Conservation (phyloP, 2,797 vertebrate species). For the Centroberyx gerrardi region DNA sequence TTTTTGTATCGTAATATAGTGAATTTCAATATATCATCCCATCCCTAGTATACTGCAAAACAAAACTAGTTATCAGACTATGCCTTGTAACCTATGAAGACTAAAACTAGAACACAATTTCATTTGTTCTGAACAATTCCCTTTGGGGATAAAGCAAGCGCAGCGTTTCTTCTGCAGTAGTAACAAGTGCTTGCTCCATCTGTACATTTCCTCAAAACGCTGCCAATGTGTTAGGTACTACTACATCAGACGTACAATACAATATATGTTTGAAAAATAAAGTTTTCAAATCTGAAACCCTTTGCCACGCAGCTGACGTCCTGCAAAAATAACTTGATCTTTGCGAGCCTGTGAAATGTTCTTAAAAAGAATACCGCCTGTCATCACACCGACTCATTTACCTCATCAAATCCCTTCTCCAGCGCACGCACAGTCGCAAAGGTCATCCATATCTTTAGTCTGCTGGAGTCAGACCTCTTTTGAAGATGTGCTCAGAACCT, state of each 20-base stretch:
- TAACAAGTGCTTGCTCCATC: background rate
- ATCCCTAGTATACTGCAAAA: background rate
- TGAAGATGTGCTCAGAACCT: slow-evolving; percentile 57
- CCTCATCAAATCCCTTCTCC: slow-evolving; percentile 17
- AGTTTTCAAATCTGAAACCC: background rate
- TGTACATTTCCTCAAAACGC: slow-evolving; percentile 16
- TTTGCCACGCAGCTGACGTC: slow-evolving; percentile 6
- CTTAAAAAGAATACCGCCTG: slow-evolving; percentile 25
- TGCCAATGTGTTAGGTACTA: background rate
- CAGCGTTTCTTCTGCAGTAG: background rate
- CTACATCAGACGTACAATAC: slow-evolving; percentile 1
- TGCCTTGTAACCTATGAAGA: background rate
- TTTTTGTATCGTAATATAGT: too few relatives aligned
- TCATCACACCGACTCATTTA: slow-evolving; percentile 7
- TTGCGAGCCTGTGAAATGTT: slow-evolving; percentile 9
- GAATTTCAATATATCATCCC: too few relatives aligned
- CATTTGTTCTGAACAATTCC: background rate
- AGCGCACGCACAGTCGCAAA: slow-evolving; percentile 19
- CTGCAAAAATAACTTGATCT: slow-evolving; percentile 26
- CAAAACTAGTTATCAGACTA: background rate
- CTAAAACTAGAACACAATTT: background rate
- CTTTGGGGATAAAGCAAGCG: background rate
- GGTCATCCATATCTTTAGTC: slow-evolving; percentile 35
- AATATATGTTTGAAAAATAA: background rate
- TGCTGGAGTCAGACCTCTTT: slow-evolving; percentile 29